Evolutionary conservation across 1,140 invertebrate species (phyloP).

Genomic region (Macrocentrus cingulum): DNA sequence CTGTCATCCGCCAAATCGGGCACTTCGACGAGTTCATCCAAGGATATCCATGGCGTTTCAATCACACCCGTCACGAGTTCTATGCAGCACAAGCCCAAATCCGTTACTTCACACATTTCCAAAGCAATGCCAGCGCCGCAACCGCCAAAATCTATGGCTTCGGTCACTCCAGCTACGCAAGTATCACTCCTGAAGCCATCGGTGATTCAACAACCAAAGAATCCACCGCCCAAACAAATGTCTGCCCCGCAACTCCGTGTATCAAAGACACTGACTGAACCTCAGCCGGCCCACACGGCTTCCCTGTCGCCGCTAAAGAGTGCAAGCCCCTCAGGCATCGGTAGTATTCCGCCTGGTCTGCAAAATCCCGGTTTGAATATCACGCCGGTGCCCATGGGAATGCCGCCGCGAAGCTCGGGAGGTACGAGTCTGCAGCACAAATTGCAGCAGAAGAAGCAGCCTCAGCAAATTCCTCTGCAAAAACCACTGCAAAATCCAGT

Average conservation of each 20-base stretch:
- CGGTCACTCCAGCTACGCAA: constrained; percentile 27
- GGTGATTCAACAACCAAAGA: constrained; percentile 35
- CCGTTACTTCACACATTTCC: constrained; percentile 28
- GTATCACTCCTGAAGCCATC: constrained; percentile 46
- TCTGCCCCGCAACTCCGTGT: constrained; percentile 46
- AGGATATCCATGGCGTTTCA: constrained; percentile 48
- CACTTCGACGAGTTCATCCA: constrained; percentile 30
- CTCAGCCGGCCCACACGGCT: constrained; percentile 44
- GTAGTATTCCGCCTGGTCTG: constrained; percentile 22
- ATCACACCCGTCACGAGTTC: constrained; percentile 48
- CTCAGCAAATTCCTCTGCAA: constrained; percentile 33
- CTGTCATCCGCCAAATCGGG: constrained; percentile 27
- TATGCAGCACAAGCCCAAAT: constrained; percentile 38
- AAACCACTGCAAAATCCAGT: constrained; percentile 23
- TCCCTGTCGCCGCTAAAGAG: constrained; percentile 37
- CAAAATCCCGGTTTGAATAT: constrained; percentile 32
- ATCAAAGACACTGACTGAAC: constrained; percentile 44
- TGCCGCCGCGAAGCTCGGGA: constrained; percentile 29
- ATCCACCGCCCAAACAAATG: constrained; percentile 37
- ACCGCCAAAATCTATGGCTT: background rate
- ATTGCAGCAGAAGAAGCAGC: constrained; percentile 48
- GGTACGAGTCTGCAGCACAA: constrained; percentile 47
- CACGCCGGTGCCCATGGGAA: constrained; percentile 36
- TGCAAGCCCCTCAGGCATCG: constrained; percentile 21
- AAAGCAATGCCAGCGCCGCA: constrained; percentile 18